These are phyloP conservation scores for Agrotis puta DNA, from an alignment of 2,888 invertebrate genomes.

Conservation along the genomic window DNA sequence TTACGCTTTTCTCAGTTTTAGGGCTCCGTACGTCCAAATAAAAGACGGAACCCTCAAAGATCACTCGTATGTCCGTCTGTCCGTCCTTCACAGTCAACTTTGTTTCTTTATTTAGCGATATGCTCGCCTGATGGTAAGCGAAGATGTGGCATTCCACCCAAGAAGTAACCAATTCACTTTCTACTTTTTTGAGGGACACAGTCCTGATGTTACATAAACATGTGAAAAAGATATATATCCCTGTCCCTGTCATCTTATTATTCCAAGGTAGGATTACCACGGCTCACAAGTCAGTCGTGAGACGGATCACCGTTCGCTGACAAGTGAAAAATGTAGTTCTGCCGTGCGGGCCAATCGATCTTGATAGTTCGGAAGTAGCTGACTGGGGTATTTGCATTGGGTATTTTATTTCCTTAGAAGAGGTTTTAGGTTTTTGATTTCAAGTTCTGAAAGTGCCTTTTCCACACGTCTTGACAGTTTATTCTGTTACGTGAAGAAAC, in stretches of 20 bases:
- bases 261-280: constrained; percentile 14
- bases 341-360: constrained; percentile 26
- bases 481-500: too few relatives aligned
- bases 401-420: neutral
- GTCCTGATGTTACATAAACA: neutral
- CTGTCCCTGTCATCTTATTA: constrained; percentile 15
- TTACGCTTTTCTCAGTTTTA: too few relatives aligned
- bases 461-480: neutral
- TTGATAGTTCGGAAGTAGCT: constrained; percentile 20
- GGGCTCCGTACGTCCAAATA: too few relatives aligned
- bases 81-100: too few relatives aligned
- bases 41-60: too few relatives aligned
- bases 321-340: constrained; percentile 40
- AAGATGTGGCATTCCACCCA: too few relatives aligned
- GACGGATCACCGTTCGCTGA: constrained; percentile 29
- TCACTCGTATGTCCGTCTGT: too few relatives aligned
- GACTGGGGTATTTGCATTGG: neutral
- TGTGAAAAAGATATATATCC: constrained; percentile 11
- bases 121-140: too few relatives aligned
- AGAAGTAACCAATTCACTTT: neutral
- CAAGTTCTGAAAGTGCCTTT: neutral
- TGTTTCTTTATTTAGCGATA: too few relatives aligned
- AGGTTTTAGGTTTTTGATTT: neutral
- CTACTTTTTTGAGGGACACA: neutral
- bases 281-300: constrained; percentile 27